Conservation (phyloP, 2,113 vertebrate genomes). For the Cyprinodon brontotheroides region DNA sequence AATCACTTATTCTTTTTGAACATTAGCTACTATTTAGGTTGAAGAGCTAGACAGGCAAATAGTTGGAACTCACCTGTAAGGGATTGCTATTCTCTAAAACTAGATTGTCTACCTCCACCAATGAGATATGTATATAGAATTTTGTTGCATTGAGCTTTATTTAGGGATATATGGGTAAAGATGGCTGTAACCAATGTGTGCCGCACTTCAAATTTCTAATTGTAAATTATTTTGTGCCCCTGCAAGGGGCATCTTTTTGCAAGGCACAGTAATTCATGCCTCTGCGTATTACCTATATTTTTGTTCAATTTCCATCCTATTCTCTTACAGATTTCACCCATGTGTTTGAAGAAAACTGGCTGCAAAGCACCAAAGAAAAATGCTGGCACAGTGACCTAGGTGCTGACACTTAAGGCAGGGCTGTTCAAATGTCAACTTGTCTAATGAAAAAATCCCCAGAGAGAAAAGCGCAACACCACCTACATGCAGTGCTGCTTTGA, state of each 20-base stretch:
- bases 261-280: background rate
- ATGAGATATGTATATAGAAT: too few relatives aligned
- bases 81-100: too few relatives aligned
- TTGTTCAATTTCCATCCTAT: background rate
- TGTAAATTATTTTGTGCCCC: background rate
- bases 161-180: too few relatives aligned
- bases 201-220: background rate
- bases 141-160: too few relatives aligned
- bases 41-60: too few relatives aligned
- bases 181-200: background rate
- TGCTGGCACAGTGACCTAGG: constrained; percentile 34
- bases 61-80: too few relatives aligned
- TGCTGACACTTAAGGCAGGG: constrained; percentile 30
- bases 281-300: background rate
- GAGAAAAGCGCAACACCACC: constrained; percentile 41
- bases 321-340: constrained; percentile 6
- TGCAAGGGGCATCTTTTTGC: too few relatives aligned
- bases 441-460: constrained; percentile 61
- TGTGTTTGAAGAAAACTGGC: constrained; percentile 7
- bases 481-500: constrained; percentile 58
- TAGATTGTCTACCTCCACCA: too few relatives aligned
- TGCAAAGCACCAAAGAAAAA: constrained; percentile 18
- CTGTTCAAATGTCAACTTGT: constrained; percentile 65
- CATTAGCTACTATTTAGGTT: too few relatives aligned
- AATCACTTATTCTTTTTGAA: too few relatives aligned